A percentile compares a stretch with the other conserved stretches of the same genome.
Evolutionary conservation across 2,113 vertebrate species (phyloP).

Genomic region (Benitochromis conjunctus): DNA sequence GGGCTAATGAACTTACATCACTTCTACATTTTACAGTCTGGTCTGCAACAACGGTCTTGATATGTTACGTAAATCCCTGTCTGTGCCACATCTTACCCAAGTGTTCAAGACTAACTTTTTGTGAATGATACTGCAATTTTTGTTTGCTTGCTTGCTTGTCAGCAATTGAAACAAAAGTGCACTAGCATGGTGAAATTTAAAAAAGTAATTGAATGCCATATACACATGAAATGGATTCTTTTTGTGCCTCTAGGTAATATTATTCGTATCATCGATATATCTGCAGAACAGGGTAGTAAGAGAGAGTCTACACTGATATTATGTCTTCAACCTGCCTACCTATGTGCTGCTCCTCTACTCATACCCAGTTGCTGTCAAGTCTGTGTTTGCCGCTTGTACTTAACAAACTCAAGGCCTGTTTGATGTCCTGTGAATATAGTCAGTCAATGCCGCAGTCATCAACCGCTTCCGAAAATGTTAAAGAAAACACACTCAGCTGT

Average conservation of each 20-base stretch:
- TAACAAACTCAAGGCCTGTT: neutral
- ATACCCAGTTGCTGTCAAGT: neutral
- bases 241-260: neutral
- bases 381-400: neutral
- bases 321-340: neutral
- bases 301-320: neutral
- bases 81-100: neutral
- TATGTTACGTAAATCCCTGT: neutral
- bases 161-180: neutral
- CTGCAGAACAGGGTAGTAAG: neutral
- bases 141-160: neutral
- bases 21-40: neutral
- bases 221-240: neutral
- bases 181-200: neutral
- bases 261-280: neutral
- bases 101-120: neutral
- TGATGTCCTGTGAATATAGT: conserved; percentile 27
- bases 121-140: neutral
- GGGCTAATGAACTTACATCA: neutral
- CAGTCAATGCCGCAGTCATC: conserved; percentile 8
- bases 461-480: neutral
- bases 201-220: neutral
- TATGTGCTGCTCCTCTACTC: neutral
- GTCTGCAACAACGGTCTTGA: neutral
- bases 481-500: conserved; percentile 25